phyloP scores from a whole-genome alignment of 2,113 vertebrate species.

The Psammodynastes pulverulentus region DNA sequence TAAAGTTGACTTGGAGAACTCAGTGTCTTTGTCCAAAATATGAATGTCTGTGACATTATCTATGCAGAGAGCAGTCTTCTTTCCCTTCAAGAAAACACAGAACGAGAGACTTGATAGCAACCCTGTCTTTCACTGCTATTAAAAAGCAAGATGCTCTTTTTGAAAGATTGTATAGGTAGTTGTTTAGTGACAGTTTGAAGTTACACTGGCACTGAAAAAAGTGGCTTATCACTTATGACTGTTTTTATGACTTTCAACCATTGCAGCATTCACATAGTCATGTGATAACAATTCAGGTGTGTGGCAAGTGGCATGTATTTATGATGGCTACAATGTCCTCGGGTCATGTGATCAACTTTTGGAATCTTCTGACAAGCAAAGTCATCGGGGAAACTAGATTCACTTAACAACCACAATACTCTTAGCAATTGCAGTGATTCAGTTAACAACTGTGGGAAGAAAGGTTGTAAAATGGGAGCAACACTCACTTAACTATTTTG shows the following conservation, averaged over 20 bases:
- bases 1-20: constrained; percentile 62
- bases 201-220: background rate
- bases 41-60: constrained; percentile 83
- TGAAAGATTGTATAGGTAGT: background rate
- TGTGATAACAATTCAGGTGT: background rate
- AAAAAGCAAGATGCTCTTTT: background rate
- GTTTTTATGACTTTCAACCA: background rate
- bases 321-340: background rate
- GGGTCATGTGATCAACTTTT: background rate
- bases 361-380: background rate
- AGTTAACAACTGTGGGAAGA: background rate
- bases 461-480: background rate
- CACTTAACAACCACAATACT: background rate
- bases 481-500: background rate
- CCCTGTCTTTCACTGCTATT: background rate
- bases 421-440: background rate
- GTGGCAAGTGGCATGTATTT: background rate
- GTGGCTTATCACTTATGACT: background rate
- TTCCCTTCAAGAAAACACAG: constrained; percentile 62
- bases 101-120: background rate
- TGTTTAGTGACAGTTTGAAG: background rate
- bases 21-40: constrained; percentile 53
- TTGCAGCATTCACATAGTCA: background rate
- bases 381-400: background rate
- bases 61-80: constrained; percentile 72